Evolutionary conservation across 2,797 vertebrate genomes (phyloP).

Genomic region (Arnoldichthys spilopterus): DNA sequence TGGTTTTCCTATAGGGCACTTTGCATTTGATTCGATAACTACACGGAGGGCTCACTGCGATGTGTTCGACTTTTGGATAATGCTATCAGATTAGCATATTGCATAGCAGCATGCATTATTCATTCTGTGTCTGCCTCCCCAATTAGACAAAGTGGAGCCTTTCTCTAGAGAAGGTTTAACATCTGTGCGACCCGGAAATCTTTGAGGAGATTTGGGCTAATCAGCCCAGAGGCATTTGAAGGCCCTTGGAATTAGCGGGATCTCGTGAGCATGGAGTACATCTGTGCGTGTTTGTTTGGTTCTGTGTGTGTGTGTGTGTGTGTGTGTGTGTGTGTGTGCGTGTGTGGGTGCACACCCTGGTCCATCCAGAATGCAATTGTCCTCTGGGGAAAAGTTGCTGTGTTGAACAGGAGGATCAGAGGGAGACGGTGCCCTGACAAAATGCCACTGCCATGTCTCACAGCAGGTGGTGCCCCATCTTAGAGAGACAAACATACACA

Average conservation of each 20-base stretch:
- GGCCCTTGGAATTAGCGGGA: conserved; percentile 51
- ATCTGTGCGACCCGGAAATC: conserved; percentile 63
- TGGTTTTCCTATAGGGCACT: conserved; percentile 58
- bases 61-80: conserved; percentile 73
- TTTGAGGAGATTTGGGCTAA: conserved; percentile 62
- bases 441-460: conserved; percentile 27
- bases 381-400: conserved; percentile 33
- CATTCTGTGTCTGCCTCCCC: conserved; percentile 64
- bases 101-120: conserved; percentile 76
- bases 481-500: neutral
- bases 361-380: conserved; percentile 29
- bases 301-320: neutral
- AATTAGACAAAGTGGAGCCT: conserved; percentile 68
- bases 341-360: conserved; percentile 34
- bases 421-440: conserved; percentile 9
- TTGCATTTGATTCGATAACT: conserved; percentile 65
- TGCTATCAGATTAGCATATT: conserved; percentile 78
- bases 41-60: conserved; percentile 63
- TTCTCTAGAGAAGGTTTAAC: conserved; percentile 66
- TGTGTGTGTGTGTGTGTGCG: neutral
- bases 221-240: conserved; percentile 12
- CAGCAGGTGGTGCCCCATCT: conserved; percentile 13
- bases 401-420: conserved; percentile 37
- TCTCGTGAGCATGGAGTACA: conserved; percentile 26
- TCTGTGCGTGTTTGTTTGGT: neutral